These are phyloP conservation scores for Plebejus argus DNA, from an alignment of 2,888 invertebrate genomes.

Conservation along the genomic window DNA sequence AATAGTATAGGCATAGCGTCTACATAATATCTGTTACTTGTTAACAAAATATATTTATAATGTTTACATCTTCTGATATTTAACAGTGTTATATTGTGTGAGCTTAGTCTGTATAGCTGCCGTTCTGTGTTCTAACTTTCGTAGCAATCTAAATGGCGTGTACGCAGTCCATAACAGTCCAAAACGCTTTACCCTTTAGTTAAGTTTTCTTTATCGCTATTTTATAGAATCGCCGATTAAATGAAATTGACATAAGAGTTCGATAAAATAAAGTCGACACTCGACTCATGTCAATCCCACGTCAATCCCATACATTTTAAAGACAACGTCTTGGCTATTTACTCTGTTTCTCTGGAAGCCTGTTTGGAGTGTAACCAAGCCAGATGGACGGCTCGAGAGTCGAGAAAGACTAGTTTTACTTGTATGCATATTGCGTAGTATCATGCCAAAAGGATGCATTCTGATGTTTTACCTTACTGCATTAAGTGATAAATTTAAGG, in stretches of 20 bases:
- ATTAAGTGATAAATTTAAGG: too few species aligned
- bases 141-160: not conserved
- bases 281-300: too few species aligned
- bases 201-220: too few species aligned
- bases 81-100: slow-evolving; percentile 13
- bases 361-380: not conserved
- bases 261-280: too few species aligned
- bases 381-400: not conserved
- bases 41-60: slow-evolving; percentile 8
- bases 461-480: too few species aligned
- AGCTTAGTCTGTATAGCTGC: not conserved
- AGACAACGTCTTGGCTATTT: too few species aligned
- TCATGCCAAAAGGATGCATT: too few species aligned
- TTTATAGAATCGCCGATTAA: too few species aligned
- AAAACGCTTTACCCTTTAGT: too few species aligned
- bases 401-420: not conserved
- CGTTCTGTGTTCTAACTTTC: not conserved
- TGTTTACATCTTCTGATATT: not conserved
- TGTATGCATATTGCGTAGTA: not conserved
- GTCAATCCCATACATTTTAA: too few species aligned
- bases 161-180: not conserved
- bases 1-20: not conserved
- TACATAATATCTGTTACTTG: slow-evolving; percentile 19
- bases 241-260: too few species aligned
- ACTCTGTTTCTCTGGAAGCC: too few species aligned